Conservation (phyloP, 2,113 vertebrate genomes). For the Notechis scutatus region DNA sequence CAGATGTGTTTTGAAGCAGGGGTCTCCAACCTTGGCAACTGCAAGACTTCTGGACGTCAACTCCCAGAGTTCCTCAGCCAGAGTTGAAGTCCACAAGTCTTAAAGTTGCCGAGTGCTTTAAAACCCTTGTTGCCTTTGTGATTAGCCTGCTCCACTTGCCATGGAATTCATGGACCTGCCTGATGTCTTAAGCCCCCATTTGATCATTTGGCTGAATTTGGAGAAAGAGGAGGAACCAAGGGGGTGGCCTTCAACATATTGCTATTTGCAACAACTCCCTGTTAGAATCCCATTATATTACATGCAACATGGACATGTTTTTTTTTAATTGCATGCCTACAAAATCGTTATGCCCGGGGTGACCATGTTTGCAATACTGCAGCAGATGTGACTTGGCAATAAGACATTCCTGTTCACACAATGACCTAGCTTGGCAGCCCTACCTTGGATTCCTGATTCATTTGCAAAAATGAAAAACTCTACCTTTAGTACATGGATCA, state of each 20-base stretch:
- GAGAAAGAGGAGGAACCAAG: background rate
- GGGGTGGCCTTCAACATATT: background rate
- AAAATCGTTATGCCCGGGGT: background rate
- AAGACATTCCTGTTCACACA: background rate
- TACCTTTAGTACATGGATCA: background rate
- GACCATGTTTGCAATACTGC: background rate
- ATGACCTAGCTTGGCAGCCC: background rate
- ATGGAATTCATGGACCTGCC: background rate
- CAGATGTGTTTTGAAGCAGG: background rate
- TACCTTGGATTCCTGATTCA: background rate
- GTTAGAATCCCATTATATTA: conserved; percentile 22
- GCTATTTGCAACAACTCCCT: conserved; percentile 7
- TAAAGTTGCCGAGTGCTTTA: background rate
- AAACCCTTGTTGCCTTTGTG: conserved; percentile 15
- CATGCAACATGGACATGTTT: conserved; percentile 1
- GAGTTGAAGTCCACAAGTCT: too few relatives aligned
- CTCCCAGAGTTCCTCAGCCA: too few relatives aligned
- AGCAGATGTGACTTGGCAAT: background rate
- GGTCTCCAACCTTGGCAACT: too few relatives aligned
- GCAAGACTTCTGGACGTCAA: too few relatives aligned
- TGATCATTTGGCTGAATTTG: conserved; percentile 12
- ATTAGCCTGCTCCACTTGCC: background rate
- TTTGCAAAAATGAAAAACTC: background rate
- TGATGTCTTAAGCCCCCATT: background rate
- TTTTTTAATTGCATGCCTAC: conserved; percentile 19